Base-by-base conservation (phyloP, 2,113 vertebrate species). In the Upupa epops region DNA sequence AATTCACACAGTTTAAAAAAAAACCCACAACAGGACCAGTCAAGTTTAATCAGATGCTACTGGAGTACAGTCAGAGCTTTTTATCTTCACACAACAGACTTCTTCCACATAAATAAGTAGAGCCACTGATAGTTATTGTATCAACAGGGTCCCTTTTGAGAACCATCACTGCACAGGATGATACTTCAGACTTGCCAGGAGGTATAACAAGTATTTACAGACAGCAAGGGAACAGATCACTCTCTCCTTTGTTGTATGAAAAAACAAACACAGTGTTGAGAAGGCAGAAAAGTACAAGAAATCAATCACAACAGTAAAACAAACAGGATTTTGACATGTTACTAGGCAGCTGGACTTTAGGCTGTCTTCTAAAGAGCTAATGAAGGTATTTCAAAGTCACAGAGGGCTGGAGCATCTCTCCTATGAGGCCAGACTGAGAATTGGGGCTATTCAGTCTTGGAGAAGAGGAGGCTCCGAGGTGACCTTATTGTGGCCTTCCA, bases 201-300 rank as follows among this genome's bases (percentile, higher is more conserved):
- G 29, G 29, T 72, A 86, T 91, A 92, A 84, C 84, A 68, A 84
- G 26, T 15, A 78, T 68, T 75, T 84, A 75, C 77, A 94, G 77
- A 37, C 2, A 84, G n/a, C 56, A 84, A 78, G 15, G 25, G 52
- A 55, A 81, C 69, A 68, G 49, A 84, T 64, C 40, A 46, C 17
- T 31, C 55, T 59, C 51, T 40, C 6, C 5, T 28, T 52, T 18
- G 9, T 19, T 40, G 26, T 29, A 17, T 20, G 16, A 65, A 54
- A 1, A 87, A 45, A 9, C 25, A 82, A 78, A 82, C 20, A 69
- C 4, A 64, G 29, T 17, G 18, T 20, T 70, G 36, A 54, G 51
- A 79, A 88, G 58, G 75, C 16, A 72, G 66, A 37, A 52, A 79
- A 71, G 84, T 70, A 9, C 0, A 75, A 26, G 17, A 48, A 37